phyloP scores from a whole-genome alignment of 2,888 invertebrate species.

The Fragum fragum region DNA sequence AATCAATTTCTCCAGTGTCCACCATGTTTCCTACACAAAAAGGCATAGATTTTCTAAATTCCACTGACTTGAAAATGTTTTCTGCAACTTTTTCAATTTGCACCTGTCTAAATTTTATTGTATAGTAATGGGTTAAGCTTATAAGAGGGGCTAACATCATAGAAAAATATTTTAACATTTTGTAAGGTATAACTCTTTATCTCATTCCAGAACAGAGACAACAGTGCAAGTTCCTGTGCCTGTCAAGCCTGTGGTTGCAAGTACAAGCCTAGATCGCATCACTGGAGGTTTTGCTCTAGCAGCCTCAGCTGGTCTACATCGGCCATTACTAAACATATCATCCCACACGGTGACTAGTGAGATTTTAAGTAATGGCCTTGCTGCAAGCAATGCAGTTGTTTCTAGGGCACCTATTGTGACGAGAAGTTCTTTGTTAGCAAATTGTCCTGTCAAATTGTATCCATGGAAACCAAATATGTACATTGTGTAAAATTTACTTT shows the following conservation, averaged over 20 bases:
- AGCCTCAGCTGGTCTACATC: constrained; percentile 43
- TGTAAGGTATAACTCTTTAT: not conserved
- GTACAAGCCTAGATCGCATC: constrained; percentile 46
- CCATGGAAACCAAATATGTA: constrained; percentile 70
- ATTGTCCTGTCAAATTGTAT: constrained; percentile 62
- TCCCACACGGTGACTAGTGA: constrained; percentile 50
- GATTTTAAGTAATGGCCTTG: constrained; percentile 41
- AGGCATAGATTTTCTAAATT: no score
- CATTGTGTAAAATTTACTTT: constrained; percentile 56
- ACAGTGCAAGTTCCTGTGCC: constrained; percentile 67
- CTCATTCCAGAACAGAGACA: constrained; percentile 51
- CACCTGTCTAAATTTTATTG: no score
- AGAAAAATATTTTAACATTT: no score
- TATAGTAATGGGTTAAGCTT: not conserved
- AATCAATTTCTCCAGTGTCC: no score
- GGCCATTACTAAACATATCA: constrained; percentile 37
- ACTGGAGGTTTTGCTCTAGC: constrained; percentile 36
- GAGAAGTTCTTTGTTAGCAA: constrained; percentile 40
- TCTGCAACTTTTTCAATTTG: no score
- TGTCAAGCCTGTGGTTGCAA: constrained; percentile 66
- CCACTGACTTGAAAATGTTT: no score
- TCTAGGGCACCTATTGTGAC: constrained; percentile 52
- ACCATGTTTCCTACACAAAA: not conserved
- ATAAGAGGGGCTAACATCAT: no score
- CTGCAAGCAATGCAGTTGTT: constrained; percentile 38